Percentiles rank a stretch among this genome's conserved stretches.
These are phyloP conservation scores for Polyergus mexicanus DNA, from an alignment of 1,140 invertebrate genomes.

Conservation along the genomic window DNA sequence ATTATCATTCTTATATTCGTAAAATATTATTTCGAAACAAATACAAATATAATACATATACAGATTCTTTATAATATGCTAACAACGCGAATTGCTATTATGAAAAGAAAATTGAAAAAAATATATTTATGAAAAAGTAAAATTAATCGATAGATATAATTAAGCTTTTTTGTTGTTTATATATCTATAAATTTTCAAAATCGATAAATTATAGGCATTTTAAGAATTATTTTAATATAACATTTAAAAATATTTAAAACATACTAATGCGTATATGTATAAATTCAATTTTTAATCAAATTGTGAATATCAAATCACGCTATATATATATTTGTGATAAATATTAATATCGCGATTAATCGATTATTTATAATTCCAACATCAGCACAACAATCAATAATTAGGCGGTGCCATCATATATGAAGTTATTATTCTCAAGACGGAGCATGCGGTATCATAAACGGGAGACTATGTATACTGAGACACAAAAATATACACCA, in stretches of 20 bases:
- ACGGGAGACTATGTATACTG: constrained; percentile 79
- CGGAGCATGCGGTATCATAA: constrained; percentile 76
- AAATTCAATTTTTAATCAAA: constrained; percentile 9
- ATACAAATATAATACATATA: constrained; percentile 27
- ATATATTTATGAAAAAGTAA: background rate
- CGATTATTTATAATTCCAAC: background rate
- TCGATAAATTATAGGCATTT: background rate
- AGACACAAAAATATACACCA: constrained; percentile 84
- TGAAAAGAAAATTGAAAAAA: background rate
- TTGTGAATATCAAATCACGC: background rate
- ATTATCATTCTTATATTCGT: constrained; percentile 57
- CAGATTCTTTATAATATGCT: constrained; percentile 57
- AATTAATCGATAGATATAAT: background rate
- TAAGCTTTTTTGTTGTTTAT: background rate
- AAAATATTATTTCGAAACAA: constrained; percentile 31
- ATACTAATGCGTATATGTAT: too few species aligned
- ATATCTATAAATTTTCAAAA: background rate
- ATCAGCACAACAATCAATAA: background rate
- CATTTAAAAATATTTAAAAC: background rate
- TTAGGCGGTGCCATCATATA: constrained; percentile 64
- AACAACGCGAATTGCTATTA: constrained; percentile 54
- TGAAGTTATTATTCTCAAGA: constrained; percentile 68
- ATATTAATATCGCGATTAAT: background rate
- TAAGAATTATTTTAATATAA: constrained; percentile 8
- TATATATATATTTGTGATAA: background rate